A percentile compares a stretch with the other conserved stretches of the same genome.
Evolutionary conservation across 2,113 vertebrate genomes (phyloP).

Genomic region (Excalfactoria chinensis): DNA sequence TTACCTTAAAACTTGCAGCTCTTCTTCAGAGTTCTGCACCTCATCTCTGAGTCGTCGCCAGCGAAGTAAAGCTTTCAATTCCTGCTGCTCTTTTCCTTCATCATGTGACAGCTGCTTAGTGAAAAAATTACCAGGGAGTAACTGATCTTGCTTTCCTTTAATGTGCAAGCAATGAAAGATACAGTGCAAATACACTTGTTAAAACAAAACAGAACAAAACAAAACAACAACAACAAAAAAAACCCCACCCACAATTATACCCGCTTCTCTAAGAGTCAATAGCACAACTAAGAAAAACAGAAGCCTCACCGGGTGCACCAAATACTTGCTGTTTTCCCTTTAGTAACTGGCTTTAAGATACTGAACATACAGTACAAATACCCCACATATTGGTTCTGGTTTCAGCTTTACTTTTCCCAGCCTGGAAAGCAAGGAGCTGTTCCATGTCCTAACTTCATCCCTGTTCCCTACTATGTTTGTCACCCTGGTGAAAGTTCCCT

Average conservation of each 20-base stretch:
- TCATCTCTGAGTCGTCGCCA: conserved; percentile 91
- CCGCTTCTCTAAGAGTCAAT: background rate
- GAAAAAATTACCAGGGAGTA: background rate
- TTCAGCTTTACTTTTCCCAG: background rate
- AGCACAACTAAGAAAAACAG: background rate
- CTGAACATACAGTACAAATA: background rate
- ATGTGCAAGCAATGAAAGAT: background rate
- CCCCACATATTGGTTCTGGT: background rate
- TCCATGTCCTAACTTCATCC: background rate
- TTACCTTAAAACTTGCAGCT: conserved; percentile 94
- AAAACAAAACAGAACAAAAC: background rate
- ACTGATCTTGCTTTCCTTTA: background rate
- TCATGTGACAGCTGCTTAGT: conserved; percentile 77
- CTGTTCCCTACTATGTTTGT: background rate
- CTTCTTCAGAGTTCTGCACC: conserved; percentile 87
- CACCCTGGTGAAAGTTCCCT: background rate
- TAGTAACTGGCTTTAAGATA: background rate
- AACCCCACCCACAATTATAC: background rate
- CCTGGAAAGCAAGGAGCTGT: background rate
- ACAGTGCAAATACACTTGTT: background rate
- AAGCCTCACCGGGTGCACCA: background rate
- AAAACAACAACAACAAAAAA: too few relatives aligned
- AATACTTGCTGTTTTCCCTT: background rate
- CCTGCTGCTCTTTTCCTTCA: conserved; percentile 80
- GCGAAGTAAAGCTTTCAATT: conserved; percentile 88